These are phyloP conservation scores for Epistrophella euchroma DNA, from an alignment of 2,888 invertebrate genomes.

Conservation along the genomic window DNA sequence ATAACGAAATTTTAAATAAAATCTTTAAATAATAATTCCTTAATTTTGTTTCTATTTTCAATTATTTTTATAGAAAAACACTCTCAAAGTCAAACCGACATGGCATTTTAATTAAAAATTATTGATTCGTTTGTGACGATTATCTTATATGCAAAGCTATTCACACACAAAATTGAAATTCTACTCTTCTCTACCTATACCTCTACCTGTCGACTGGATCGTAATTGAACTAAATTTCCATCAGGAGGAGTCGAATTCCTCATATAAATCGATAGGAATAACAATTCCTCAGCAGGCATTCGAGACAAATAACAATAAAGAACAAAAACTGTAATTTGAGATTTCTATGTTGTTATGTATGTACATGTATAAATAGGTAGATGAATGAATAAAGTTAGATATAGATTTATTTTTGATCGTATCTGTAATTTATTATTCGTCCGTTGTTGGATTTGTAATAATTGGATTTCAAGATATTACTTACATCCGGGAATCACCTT, in stretches of 20 bases:
- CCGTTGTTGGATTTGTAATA: background rate
- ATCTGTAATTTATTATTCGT: slow-evolving; percentile 18
- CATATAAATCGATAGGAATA: slow-evolving; percentile 23
- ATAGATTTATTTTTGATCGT: slow-evolving; percentile 5
- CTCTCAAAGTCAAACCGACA: background rate
- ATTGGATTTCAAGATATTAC: background rate
- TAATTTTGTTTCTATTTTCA: background rate
- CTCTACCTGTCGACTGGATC: background rate
- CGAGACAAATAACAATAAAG: slow-evolving; percentile 26
- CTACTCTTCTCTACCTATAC: background rate
- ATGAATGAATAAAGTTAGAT: slow-evolving; percentile 5
- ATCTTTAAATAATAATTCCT: background rate
- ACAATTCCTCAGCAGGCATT: slow-evolving; percentile 12
- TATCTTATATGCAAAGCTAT: slow-evolving; percentile 33
- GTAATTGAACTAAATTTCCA: slow-evolving; percentile 24
- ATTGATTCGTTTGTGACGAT: slow-evolving; percentile 38
- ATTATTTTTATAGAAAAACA: background rate
- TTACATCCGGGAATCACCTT: slow-evolving; percentile 16
- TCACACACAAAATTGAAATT: slow-evolving; percentile 13
- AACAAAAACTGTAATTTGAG: slow-evolving; percentile 12
- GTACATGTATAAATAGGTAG: background rate
- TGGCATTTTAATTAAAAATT: slow-evolving; percentile 28
- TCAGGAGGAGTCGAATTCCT: slow-evolving; percentile 13
- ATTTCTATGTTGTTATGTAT: background rate
- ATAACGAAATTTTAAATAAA: background rate